These are phyloP conservation scores for Eremobia ochroleuca DNA, from an alignment of 2,888 invertebrate genomes.

Conservation along the genomic window DNA sequence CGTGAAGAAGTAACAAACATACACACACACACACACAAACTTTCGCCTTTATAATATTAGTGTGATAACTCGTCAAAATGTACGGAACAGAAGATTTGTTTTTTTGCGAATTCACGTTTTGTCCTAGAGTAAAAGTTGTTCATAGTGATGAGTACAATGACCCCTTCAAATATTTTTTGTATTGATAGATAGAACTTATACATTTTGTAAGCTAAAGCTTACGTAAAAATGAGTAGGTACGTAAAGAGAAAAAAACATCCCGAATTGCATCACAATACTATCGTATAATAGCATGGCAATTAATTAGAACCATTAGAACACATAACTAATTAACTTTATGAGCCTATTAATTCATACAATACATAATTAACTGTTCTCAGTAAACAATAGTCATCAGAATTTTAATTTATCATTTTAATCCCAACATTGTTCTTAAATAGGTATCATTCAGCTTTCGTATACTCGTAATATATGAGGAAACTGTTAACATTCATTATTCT, in stretches of 20 bases:
- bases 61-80: too few species aligned
- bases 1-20: too few species aligned
- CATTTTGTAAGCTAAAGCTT: slow-evolving; percentile 30
- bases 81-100: too few species aligned
- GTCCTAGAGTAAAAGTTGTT: too few species aligned
- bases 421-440: slow-evolving; percentile 62
- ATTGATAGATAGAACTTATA: too few species aligned
- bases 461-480: slow-evolving; percentile 32
- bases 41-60: too few species aligned
- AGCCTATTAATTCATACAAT: slow-evolving; percentile 67
- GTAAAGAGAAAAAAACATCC: slow-evolving; percentile 51
- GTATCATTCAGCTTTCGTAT: slow-evolving; percentile 32
- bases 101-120: too few species aligned
- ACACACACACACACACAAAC: too few species aligned
- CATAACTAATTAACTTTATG: slow-evolving; percentile 65
- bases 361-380: slow-evolving; percentile 65
- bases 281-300: slow-evolving; percentile 55
- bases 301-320: slow-evolving; percentile 61
- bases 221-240: slow-evolving; percentile 48
- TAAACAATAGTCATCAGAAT: slow-evolving; percentile 66
- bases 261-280: slow-evolving; percentile 63
- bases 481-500: neutral
- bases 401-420: slow-evolving; percentile 56
- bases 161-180: too few species aligned
- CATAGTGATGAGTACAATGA: too few species aligned